Evolutionary conservation across 1,140 invertebrate species (phyloP).

Genomic region (Theocolax elegans): DNA sequence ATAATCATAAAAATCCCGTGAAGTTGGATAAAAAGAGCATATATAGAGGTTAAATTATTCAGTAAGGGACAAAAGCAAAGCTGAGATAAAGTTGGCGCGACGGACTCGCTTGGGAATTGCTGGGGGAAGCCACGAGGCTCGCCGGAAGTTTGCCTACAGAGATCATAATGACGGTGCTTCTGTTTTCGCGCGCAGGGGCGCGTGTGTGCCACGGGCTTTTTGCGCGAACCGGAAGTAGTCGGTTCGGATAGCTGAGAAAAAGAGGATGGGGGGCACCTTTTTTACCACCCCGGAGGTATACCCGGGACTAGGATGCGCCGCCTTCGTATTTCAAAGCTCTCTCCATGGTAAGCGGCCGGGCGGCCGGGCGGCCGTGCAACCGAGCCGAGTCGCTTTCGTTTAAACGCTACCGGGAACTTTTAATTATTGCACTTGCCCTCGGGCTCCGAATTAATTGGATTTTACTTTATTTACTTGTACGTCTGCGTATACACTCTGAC

Average conservation of each 20-base stretch:
- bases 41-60: too few relatives aligned
- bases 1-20: too few relatives aligned
- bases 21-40: too few relatives aligned
- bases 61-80: too few relatives aligned
- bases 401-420: conserved; percentile 15
- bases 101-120: too few relatives aligned
- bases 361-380: too few relatives aligned
- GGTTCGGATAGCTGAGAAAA: background rate
- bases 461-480: conserved; percentile 6
- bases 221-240: conserved; percentile 6
- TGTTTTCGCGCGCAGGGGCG: conserved; percentile 8
- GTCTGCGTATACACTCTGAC: background rate
- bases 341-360: background rate
- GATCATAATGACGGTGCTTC: conserved; percentile 13
- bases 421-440: conserved; percentile 24
- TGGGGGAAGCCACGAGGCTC: too few relatives aligned
- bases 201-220: background rate
- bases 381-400: background rate
- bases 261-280: background rate
- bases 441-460: conserved; percentile 29
- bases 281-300: too few relatives aligned
- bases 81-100: too few relatives aligned
- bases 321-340: conserved; percentile 8
- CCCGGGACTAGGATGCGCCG: too few relatives aligned
- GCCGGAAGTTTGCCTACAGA: conserved; percentile 10